Evolutionary conservation across 2,888 invertebrate genomes (phyloP).

Genomic region (Pseudococcus longispinus): DNA sequence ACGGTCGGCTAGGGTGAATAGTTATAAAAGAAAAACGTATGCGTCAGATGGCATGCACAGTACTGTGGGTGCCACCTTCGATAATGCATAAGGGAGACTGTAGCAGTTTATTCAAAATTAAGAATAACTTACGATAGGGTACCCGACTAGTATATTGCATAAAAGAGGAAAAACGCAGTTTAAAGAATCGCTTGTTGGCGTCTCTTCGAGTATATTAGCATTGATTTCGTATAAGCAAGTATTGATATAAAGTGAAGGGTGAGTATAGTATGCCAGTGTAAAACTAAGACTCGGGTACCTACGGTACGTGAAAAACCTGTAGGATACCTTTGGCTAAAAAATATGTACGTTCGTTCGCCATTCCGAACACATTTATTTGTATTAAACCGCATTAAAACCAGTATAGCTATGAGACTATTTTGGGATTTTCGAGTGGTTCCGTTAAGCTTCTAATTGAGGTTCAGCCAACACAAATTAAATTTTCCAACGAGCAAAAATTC

Average conservation of each 20-base stretch:
- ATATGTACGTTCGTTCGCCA: background rate
- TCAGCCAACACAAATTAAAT: constrained; percentile 53
- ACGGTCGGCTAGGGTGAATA: constrained; percentile 15
- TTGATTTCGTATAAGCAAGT: background rate
- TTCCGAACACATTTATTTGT: constrained; percentile 52
- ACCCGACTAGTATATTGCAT: background rate
- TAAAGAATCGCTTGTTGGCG: background rate
- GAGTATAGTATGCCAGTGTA: background rate
- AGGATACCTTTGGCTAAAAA: constrained; percentile 42
- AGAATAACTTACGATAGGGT: constrained; percentile 4
- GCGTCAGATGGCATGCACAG: constrained; percentile 12
- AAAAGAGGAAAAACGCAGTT: background rate
- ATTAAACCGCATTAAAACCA: constrained; percentile 47
- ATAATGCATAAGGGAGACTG: background rate
- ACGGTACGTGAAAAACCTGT: background rate
- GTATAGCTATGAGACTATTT: constrained; percentile 48
- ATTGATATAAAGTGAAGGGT: background rate
- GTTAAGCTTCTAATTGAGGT: constrained; percentile 53
- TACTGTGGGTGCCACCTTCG: background rate
- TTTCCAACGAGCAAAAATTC: constrained; percentile 53
- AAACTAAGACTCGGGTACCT: background rate
- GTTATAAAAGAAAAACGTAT: constrained; percentile 27
- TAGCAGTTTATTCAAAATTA: constrained; percentile 9
- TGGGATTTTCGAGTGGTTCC: constrained; percentile 47
- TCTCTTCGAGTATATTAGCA: background rate